These are phyloP conservation scores for Mionectes olivaceus DNA, from an alignment of 2,797 vertebrate species.

Conservation along the genomic window DNA sequence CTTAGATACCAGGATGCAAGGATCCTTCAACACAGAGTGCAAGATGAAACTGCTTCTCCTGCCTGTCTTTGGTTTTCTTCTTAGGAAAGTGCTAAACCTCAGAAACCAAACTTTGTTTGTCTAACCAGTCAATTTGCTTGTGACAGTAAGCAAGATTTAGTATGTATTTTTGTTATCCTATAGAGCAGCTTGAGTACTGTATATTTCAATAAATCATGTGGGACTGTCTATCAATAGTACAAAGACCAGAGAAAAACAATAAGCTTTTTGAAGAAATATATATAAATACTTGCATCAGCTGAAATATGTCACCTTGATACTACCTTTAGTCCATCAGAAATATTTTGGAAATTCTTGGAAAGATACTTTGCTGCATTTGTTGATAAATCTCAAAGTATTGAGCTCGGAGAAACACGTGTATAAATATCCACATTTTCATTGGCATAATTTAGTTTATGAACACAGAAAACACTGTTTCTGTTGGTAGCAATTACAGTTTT, in stretches of 20 bases:
- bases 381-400: background rate
- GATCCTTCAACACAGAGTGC: background rate
- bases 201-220: background rate
- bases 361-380: background rate
- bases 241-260: background rate
- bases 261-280: background rate
- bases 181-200: background rate
- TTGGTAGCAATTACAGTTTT: background rate
- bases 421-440: background rate
- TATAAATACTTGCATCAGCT: background rate
- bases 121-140: background rate
- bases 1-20: background rate
- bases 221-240: background rate
- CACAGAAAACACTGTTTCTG: background rate
- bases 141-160: background rate
- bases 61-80: slow-evolving; percentile 16
- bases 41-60: background rate
- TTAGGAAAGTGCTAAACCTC: background rate
- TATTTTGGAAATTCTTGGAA: background rate
- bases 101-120: background rate
- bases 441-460: background rate
- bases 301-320: background rate
- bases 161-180: background rate
- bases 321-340: background rate
- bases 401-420: background rate